A percentile compares a stretch with the other conserved stretches of the same genome.
Evolutionary conservation across 2,888 invertebrate genomes (phyloP).

Genomic region (Chaetogeoica ovagalla): DNA sequence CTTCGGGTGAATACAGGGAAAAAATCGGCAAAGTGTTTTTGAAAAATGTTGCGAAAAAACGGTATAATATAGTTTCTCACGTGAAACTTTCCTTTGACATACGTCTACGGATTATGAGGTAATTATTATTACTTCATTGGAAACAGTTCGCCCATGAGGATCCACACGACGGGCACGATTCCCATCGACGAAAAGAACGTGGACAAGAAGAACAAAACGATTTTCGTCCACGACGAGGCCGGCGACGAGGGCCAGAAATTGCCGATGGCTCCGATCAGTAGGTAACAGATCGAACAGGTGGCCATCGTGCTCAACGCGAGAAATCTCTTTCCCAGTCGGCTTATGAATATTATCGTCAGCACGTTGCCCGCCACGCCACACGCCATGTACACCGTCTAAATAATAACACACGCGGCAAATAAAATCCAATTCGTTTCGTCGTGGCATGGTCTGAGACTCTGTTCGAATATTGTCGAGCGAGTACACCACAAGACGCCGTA

Average conservation of each 20-base stretch:
- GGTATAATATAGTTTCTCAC: too few relatives aligned
- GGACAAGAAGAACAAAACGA: constrained; percentile 24
- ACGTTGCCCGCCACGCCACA: constrained; percentile 12
- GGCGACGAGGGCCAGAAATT: not conserved
- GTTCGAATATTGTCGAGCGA: too few relatives aligned
- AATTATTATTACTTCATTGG: constrained; percentile 28
- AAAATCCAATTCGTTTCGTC: too few relatives aligned
- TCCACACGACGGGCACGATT: constrained; percentile 20
- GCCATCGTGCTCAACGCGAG: constrained; percentile 21
- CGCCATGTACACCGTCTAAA: constrained; percentile 15
- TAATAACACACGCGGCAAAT: too few relatives aligned
- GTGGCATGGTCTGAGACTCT: too few relatives aligned
- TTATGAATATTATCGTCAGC: constrained; percentile 13
- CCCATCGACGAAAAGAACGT: constrained; percentile 33
- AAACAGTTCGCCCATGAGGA: constrained; percentile 30
- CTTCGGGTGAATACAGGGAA: too few relatives aligned
- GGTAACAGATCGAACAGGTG: constrained; percentile 18
- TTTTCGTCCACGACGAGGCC: constrained; percentile 9
- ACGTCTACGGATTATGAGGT: not conserved
- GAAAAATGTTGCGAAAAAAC: too few relatives aligned
- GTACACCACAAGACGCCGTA: too few relatives aligned
- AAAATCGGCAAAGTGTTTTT: too few relatives aligned
- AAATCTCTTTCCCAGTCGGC: constrained; percentile 28
- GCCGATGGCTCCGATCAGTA: constrained; percentile 22
- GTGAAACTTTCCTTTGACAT: too few relatives aligned